Base-by-base conservation (phyloP, 2,888 invertebrate species). In the Heterodera filipjevi region DNA sequence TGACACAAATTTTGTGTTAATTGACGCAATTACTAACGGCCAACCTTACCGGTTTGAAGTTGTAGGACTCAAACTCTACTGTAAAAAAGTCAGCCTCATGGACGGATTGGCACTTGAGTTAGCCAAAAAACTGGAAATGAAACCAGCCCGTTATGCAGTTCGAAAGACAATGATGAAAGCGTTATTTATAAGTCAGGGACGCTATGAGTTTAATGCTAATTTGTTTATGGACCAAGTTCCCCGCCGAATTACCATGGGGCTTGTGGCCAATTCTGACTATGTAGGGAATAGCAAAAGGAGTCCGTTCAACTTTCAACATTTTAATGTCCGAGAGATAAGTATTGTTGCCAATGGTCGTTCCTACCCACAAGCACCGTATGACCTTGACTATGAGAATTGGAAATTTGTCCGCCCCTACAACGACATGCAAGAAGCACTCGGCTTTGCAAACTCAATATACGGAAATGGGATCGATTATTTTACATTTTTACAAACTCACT, bases 111-210 rank as follows among this genome's bases (percentile, higher is more conserved):
- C 77, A n/a, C 22, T 77, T 12, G 77, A 77, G 27, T 35, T 77
- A 33, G 35, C 68, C 1, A 71, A 49, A 66, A 77, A 71, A 77
- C 30, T 77, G 30, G 77, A 77, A 19, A 77, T 30, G 22, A 39
- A 35, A 8, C 77, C 77, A 12, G 77, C 77, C 6, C 30, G 39
- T 6, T 77, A 77, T 77, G 12, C 77, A 12, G 46, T 77, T 8
- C 44, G 77, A 22, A 77, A 77, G 27, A 77, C 77, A 22, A 77
- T 77, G 77, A 35, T 77, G 32, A 77, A 77, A 71, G 30, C 71
- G 22, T 22, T 77, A 6, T 77, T 71, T 30, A 77, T 77, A 10
- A 71, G 71, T 5, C 39, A 33, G 32, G 77, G 44, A 5, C 22
- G 77, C 8, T 39, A 30, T 19, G 71, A 77, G 27, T 71, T 77